Evolutionary conservation across 2,113 vertebrate genomes (phyloP).

Genomic region (Ageneiosus marmoratus): DNA sequence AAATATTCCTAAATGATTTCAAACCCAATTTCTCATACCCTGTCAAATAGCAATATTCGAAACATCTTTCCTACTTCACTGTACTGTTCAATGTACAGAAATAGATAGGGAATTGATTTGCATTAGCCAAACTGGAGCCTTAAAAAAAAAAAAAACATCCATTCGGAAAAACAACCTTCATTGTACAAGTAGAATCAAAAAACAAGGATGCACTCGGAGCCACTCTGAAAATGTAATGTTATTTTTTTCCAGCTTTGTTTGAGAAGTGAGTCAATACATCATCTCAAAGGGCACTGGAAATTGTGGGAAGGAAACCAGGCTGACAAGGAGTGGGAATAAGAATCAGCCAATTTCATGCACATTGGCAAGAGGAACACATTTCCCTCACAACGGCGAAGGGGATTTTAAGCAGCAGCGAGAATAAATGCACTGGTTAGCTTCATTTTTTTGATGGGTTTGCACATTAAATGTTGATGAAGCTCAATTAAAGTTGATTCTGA

Average conservation of each 20-base stretch:
- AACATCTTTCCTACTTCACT: neutral
- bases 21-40: neutral
- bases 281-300: conserved; percentile 40
- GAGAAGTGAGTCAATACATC: conserved; percentile 21
- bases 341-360: conserved; percentile 64
- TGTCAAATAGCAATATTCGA: neutral
- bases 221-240: neutral
- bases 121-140: neutral
- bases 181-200: neutral
- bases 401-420: conserved; percentile 56
- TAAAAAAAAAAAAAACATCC: neutral
- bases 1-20: neutral
- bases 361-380: conserved; percentile 63
- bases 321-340: conserved; percentile 46
- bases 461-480: conserved; percentile 46
- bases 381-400: conserved; percentile 50
- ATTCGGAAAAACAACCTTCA: neutral
- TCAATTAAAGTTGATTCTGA: conserved; percentile 30
- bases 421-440: conserved; percentile 54
- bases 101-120: neutral
- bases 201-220: neutral
- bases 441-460: conserved; percentile 53
- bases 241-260: conserved; percentile 13
- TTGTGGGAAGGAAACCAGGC: conserved; percentile 22
- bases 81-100: neutral